phyloP scores from a whole-genome alignment of 2,888 invertebrate genomes.

The Euzophera pinguis region DNA sequence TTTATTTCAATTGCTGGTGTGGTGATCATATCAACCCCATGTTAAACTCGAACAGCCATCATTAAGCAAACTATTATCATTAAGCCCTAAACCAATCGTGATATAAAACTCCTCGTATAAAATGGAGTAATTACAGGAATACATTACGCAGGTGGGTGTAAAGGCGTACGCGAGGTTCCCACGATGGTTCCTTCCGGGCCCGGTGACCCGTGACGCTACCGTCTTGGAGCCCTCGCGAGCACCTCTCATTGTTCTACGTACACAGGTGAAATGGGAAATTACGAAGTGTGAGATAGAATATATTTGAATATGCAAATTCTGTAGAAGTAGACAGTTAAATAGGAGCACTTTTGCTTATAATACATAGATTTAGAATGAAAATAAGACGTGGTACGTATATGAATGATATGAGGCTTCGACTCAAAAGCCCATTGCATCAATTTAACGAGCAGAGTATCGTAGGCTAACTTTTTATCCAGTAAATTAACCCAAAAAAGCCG shows the following conservation, averaged over 20 bases:
- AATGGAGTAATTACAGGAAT: slow-evolving; percentile 40
- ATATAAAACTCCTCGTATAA: slow-evolving; percentile 5
- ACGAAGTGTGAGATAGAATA: slow-evolving; percentile 3
- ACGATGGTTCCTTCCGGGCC: slow-evolving; percentile 73
- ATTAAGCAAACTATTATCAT: slow-evolving; percentile 1
- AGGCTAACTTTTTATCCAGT: too few species aligned
- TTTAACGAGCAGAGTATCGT: too few species aligned
- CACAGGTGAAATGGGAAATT: slow-evolving; percentile 1
- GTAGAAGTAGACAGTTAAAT: neutral
- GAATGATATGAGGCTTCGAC: too few species aligned
- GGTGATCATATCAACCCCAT: neutral
- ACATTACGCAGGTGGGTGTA: slow-evolving; percentile 51
- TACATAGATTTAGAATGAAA: too few species aligned
- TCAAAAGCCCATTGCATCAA: too few species aligned
- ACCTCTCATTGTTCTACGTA: slow-evolving; percentile 50
- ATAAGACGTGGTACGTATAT: too few species aligned
- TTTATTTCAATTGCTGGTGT: neutral
- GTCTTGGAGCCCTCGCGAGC: slow-evolving; percentile 49
- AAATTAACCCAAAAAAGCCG: too few species aligned
- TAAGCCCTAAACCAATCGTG: slow-evolving; percentile 1
- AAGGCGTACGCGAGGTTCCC: slow-evolving; percentile 52
- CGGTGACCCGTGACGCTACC: slow-evolving; percentile 74
- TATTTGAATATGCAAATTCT: slow-evolving; percentile 3
- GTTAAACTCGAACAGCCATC: neutral
- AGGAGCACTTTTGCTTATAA: neutral